phyloP scores from a whole-genome alignment of 1,140 invertebrate species.

The Paraescarpia echinospica region DNA sequence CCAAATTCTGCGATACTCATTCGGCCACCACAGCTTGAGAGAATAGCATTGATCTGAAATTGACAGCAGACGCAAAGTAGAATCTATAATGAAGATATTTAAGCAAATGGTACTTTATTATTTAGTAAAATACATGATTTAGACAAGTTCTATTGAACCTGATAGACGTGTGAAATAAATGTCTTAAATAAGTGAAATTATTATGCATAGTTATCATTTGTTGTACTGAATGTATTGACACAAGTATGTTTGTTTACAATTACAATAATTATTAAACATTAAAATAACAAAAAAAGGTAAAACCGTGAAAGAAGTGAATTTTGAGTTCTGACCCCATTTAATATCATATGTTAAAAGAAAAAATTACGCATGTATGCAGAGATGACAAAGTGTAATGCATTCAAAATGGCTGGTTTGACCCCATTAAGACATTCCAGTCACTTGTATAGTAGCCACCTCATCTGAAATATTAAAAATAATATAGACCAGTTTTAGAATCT shows the following conservation, averaged over 20 bases:
- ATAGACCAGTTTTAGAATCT: no score
- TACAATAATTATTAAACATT: no score
- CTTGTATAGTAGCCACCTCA: no score
- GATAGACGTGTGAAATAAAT: neutral
- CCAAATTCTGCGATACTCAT: slow-evolving; percentile 36
- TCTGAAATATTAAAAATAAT: no score
- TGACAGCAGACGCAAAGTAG: neutral
- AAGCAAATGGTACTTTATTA: neutral
- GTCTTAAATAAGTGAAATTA: neutral
- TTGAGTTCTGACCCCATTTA: slow-evolving; percentile 5
- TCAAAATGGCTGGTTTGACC: neutral
- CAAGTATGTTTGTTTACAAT: no score
- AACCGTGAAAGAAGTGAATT: no score
- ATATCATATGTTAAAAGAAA: neutral
- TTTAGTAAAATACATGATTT: neutral
- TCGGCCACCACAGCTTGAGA: slow-evolving; percentile 53
- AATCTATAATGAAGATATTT: neutral
- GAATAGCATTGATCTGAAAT: slow-evolving; percentile 56
- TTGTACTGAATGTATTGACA: no score
- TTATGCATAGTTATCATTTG: no score
- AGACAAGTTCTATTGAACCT: no score
- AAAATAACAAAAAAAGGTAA: no score
- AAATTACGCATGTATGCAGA: neutral
- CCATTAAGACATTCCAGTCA: neutral
- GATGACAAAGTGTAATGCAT: neutral